Base-by-base conservation (phyloP, 1,140 invertebrate species). In the Lordiphosa collinella region DNA sequence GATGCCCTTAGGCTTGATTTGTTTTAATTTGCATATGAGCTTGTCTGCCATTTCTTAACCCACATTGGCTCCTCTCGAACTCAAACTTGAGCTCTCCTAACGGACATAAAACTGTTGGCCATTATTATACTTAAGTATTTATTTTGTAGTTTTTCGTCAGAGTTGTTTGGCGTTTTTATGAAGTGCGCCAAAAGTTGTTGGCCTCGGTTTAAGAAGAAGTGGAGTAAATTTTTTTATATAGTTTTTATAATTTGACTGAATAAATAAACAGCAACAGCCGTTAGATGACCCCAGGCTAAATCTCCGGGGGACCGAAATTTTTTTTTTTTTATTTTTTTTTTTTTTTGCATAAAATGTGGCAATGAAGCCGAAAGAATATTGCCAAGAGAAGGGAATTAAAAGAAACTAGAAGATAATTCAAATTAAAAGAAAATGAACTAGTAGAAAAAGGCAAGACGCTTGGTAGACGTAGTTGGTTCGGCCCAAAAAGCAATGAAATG, bases 51-150 rank as follows among this genome's bases (percentile, higher is more conserved):
- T 18, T 40, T 32, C 12, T 57, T 82, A 82, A 76, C 76, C 71
- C 71, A 82, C 61, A 84, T 82, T 64, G 56, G 57, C 36, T 36
- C 63, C 46, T 53, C 57, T 29, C 25, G 9, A 43, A 12, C 40
- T 43, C 40, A 5, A 44, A 47, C 56, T 49, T 75, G 70, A 66
- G 60, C 53, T 67, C 70, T 73, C 52, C 74, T 76, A 80, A 80
- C 76, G 76, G 75, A 67, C 65, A 61, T 53, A 57, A 51, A 82
- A 76, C 76, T 71, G 62, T 29, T 8, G 25, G 25, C 25, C 25
- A 29, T 67, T 82, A 67, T 82, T 76, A 76, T 59, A 56, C 62
- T 54, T 71, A 84, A 76, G 78, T 84, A 82, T 80, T 80, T 80
- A 71, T 71, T 72, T 78, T 71, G 52, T 66, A 55, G 61, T 71